Conservation (phyloP, 2,113 vertebrate genomes). For the Dromiciops gliroides region DNA sequence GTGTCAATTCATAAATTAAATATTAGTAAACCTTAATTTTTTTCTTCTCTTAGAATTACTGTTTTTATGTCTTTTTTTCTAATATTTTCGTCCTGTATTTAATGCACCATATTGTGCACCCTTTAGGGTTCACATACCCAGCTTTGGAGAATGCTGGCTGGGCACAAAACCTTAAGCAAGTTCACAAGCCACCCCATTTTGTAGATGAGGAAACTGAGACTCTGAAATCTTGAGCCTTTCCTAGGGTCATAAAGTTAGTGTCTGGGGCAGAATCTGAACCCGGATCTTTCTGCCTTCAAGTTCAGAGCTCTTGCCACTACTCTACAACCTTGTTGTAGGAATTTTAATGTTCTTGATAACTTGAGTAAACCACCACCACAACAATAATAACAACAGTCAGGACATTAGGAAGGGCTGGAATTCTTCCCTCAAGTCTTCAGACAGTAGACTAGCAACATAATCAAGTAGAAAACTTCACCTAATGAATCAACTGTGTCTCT, state of each 20-base stretch:
- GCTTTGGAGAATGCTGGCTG: not conserved
- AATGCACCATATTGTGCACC: not conserved
- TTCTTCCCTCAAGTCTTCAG: not conserved
- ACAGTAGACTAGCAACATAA: not conserved
- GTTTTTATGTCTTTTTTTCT: too few relatives aligned
- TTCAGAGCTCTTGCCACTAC: not conserved
- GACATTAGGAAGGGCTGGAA: not conserved
- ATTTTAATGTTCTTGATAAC: not conserved
- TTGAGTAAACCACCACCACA: not conserved
- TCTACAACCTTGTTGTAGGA: not conserved
- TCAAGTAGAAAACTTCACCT: not conserved
- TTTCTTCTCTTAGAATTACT: not conserved
- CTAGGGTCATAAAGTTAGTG: not conserved
- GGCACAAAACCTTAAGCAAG: not conserved
- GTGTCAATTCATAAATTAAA: not conserved
- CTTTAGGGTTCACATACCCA: not conserved
- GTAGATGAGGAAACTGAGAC: not conserved
- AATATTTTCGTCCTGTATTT: not conserved
- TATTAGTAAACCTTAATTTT: not conserved
- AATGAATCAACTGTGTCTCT: not conserved
- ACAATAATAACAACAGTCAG: not conserved
- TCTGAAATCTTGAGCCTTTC: not conserved
- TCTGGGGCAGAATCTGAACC: not conserved
- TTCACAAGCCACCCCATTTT: not conserved
- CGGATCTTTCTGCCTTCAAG: not conserved